Conservation (phyloP, 92 coral and sea anemone species). For the Paramuricea clavata region DNA sequence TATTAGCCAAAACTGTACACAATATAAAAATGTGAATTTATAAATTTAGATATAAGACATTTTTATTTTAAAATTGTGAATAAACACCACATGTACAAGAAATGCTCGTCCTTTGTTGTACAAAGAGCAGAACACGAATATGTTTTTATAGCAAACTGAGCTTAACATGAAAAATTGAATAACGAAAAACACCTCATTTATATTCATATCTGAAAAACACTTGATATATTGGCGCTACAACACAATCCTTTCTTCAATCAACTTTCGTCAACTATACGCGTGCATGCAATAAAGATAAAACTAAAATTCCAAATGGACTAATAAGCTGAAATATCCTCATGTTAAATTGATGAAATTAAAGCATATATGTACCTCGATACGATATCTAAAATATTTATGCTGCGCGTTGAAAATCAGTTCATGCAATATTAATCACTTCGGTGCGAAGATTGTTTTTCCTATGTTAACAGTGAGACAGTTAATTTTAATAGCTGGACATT, state of each 20-base stretch:
- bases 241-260: background rate
- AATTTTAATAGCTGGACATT: constrained; percentile 29
- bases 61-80: no score
- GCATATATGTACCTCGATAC: background rate
- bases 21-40: background rate
- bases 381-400: constrained; percentile 30
- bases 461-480: constrained; percentile 25
- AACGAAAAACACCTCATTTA: background rate
- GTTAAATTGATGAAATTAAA: background rate
- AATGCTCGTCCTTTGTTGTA: no score
- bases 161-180: background rate
- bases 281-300: background rate
- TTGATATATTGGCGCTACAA: background rate
- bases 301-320: background rate
- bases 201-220: background rate
- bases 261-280: background rate
- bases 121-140: no score
- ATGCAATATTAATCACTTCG: constrained; percentile 15
- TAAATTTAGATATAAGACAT: background rate
- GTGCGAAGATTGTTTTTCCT: constrained; percentile 24
- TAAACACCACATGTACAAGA: no score
- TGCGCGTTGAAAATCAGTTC: constrained; percentile 21
- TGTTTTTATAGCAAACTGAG: no score
- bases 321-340: background rate
- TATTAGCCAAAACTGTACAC: background rate